phyloP scores from a whole-genome alignment of 1,140 invertebrate species.

The Drosophila asahinai region DNA sequence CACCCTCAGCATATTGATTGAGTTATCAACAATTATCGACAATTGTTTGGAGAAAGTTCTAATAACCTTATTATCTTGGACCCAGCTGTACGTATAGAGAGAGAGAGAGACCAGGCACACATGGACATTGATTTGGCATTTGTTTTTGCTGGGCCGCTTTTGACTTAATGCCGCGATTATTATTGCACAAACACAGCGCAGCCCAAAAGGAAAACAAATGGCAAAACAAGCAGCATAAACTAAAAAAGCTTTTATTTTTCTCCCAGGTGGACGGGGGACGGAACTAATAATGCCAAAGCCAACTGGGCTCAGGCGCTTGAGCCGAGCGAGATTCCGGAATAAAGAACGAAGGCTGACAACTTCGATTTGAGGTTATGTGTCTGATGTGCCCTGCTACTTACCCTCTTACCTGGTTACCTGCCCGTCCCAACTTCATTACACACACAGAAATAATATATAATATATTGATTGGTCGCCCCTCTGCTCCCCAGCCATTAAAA shows the following conservation, averaged over 20 bases:
- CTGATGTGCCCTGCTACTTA: constrained; percentile 1
- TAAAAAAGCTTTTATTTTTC: constrained; percentile 39
- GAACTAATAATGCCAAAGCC: constrained; percentile 23
- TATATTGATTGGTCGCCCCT: constrained; percentile 36
- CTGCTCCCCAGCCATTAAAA: constrained; percentile 37
- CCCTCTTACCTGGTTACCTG: not conserved
- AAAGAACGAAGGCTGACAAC: constrained; percentile 33
- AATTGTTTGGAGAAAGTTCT: constrained; percentile 15
- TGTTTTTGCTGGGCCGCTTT: constrained; percentile 54
- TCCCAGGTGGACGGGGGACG: constrained; percentile 1
- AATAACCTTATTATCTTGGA: constrained; percentile 19
- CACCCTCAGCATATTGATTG: not conserved
- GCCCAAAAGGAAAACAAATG: constrained; percentile 19
- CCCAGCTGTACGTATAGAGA: constrained; percentile 1
- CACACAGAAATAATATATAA: not conserved
- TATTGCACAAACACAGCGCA: constrained; percentile 57
- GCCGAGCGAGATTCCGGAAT: constrained; percentile 11
- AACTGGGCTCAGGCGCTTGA: constrained; percentile 10
- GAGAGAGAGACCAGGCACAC: constrained; percentile 12
- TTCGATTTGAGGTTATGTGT: constrained; percentile 29
- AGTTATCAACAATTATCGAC: constrained; percentile 3
- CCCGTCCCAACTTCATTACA: constrained; percentile 20
- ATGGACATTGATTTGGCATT: constrained; percentile 67
- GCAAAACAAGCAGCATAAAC: constrained; percentile 39
- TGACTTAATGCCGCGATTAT: constrained; percentile 60